Evolutionary conservation across 2,113 vertebrate species (phyloP), one percentile per base, ranked within the genome.

Genomic region (Chionis minor): DNA sequence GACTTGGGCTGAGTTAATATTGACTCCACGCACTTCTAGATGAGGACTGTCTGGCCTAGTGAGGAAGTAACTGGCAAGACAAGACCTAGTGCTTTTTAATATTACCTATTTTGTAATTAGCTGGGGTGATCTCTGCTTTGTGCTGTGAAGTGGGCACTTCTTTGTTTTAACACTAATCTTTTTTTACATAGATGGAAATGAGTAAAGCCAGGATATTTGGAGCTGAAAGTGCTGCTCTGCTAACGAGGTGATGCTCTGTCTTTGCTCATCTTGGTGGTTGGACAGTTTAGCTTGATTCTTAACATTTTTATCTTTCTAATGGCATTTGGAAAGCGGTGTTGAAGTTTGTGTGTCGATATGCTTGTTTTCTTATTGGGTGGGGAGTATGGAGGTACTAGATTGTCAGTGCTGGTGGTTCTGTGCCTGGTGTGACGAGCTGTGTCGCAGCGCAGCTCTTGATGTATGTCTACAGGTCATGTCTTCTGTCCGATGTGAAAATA

Each of bases 111-210:
- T 81, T 95, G 94, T 96, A 49, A 89, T 85, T 95, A 95, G 92
- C 89, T 95, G 93, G 89, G 80, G 96, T 94, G 95, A 90, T 77
- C 87, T 94, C 96, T 94, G 92, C 95, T 94, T 96, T 97, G 95
- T 94, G 95, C 91, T 95, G 92, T 95, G 95, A 91, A 81, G 81
- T 94, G 73, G 77, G 67, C 93, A 95, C 92, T 94, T 74, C 61
- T 94, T 96, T 89, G 89, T 94, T 90, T 73, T 88, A 81, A 92
- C 81, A 45, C 51, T 94, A 81, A 90, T 52, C 67, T 87, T 80
- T 56, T 87, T 91, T 74, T 83, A 80, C 81, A 22, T 96, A 94
- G 90, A 88, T 95, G 92, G 81, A 90, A 92, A 35, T 90, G 81
- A 92, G 70, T 78, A 75, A 94, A 94, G 84, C 81, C 91, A 94